Base-by-base conservation (phyloP, 2,888 invertebrate species). In the Hydriomena furcata region DNA sequence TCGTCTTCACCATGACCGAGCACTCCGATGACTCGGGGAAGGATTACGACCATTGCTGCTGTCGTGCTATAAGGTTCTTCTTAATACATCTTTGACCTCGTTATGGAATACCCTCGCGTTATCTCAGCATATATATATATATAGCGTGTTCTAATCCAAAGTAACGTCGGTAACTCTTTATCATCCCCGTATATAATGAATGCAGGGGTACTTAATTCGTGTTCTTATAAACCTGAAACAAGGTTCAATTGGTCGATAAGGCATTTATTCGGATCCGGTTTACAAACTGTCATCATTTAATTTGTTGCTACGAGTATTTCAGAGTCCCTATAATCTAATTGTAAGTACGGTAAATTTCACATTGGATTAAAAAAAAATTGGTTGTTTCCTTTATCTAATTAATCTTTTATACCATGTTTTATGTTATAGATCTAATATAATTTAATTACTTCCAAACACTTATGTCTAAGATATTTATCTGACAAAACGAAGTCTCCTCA, bases 1-100 rank as follows among this genome's bases (percentile, higher is more conserved):
- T 55, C 55, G 62, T 38, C n/a, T n/a, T n/a, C 40, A 49, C 58
- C 43, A 74, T 74, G 74, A 61, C 66, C 47, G 65, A 56, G 35
- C 65, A 59, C 44, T 56, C 63, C 42, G 58, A 67, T 52, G 61
- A 56, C 25, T 60, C 65, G 57, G 58, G 63, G 23, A 42, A 41
- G 35, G 48, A 41, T 28, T 54, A 57, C 50, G 59, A 62, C 49
- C 66, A 64, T 57, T 60, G 55, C 52, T 64, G 68, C 61, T 76
- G 75, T 64, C 67, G 49, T 13, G 42, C 35, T 31, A 13, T 51
- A 46, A 50, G 46, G 51, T 43, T 51, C 34, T 42, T 17, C 20
- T 36, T 7, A 21, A 6, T 36, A 21, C 17, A 28, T 8, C 7
- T 20, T 35, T 23, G 0, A 28, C 10, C 21, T 34, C n/a, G n/a